Conservation (phyloP, 1,140 invertebrate species). For the Physella acuta region DNA sequence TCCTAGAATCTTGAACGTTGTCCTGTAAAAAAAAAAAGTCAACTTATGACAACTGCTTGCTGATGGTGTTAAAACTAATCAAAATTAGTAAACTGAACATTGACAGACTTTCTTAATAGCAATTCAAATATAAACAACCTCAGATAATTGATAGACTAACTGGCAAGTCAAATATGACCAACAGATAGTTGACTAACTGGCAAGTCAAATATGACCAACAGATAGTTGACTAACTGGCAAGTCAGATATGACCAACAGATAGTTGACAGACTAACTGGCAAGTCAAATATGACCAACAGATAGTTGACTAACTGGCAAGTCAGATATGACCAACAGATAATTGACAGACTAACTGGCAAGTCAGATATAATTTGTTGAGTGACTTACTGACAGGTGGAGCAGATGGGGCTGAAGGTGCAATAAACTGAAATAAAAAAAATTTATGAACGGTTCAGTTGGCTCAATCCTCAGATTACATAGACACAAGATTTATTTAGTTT, state of each 20-base stretch:
- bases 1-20: constrained; percentile 18
- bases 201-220: not conserved
- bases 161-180: too few species aligned
- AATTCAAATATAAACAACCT: too few species aligned
- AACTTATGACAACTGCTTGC: too few species aligned
- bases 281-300: not conserved
- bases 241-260: not conserved
- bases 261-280: not conserved
- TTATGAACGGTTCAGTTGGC: not conserved
- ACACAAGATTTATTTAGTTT: not conserved
- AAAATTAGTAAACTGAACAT: too few species aligned
- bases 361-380: not conserved
- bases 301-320: not conserved
- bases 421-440: constrained; percentile 72
- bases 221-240: not conserved
- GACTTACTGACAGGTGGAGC: constrained; percentile 94
- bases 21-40: constrained; percentile 3
- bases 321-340: not conserved
- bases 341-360: not conserved
- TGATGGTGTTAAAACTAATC: not conserved
- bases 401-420: constrained; percentile 95
- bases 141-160: too few species aligned
- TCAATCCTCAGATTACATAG: not conserved
- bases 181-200: not conserved
- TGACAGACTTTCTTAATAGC: too few species aligned